phyloP scores from a whole-genome alignment of 2,888 invertebrate species.

The Drosophila greeni region DNA sequence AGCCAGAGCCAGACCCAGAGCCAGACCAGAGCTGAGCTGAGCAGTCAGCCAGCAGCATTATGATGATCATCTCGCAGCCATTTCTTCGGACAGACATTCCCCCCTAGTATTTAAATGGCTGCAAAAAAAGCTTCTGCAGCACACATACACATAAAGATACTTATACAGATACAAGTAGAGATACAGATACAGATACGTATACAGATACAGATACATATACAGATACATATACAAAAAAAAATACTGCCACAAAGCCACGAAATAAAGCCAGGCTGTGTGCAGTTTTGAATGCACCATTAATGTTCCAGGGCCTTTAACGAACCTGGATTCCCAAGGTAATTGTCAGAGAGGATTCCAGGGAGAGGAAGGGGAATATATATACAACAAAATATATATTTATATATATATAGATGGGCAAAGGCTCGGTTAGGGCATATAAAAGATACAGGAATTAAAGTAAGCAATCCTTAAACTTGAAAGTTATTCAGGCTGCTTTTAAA shows the following conservation, averaged over 20 bases:
- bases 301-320: conserved; percentile 51
- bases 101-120: conserved; percentile 46
- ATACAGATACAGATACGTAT: not conserved
- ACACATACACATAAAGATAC: not conserved
- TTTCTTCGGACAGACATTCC: conserved; percentile 35
- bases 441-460: no score
- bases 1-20: conserved; percentile 1
- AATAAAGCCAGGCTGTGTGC: conserved; percentile 13
- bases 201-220: conserved; percentile 7
- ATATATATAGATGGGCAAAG: no score
- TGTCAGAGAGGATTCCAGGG: conserved; percentile 1
- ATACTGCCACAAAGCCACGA: not conserved
- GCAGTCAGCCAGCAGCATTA: conserved; percentile 12
- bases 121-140: conserved; percentile 13
- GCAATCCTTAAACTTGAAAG: not conserved
- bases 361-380: no score
- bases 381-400: no score
- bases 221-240: conserved; percentile 6
- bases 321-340: conserved; percentile 50
- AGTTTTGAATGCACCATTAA: conserved; percentile 55
- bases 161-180: not conserved
- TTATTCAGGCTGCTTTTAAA: no score
- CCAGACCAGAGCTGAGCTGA: not conserved
- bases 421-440: not conserved
- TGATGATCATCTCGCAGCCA: conserved; percentile 43